These are phyloP conservation scores for Cynaeus angustus DNA, from an alignment of 2,888 invertebrate genomes.

Conservation along the genomic window DNA sequence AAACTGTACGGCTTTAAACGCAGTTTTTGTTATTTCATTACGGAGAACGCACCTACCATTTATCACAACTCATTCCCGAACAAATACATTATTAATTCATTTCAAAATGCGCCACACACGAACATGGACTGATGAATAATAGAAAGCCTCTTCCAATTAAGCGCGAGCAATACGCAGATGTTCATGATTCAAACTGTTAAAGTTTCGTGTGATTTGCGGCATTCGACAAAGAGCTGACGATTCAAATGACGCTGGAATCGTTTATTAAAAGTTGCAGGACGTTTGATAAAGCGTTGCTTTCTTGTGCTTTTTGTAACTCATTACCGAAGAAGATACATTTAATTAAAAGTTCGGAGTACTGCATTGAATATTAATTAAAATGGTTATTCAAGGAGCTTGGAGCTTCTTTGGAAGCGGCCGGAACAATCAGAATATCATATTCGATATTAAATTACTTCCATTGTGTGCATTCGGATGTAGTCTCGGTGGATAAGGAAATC, in stretches of 20 bases:
- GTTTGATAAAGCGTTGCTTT: conserved; percentile 38
- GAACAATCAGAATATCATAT: conserved; percentile 53
- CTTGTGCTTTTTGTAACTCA: conserved; percentile 54
- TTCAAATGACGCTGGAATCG: conserved; percentile 5
- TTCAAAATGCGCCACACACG: conserved; percentile 29
- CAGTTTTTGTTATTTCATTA: too few species aligned
- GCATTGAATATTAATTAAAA: conserved; percentile 64
- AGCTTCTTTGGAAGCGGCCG: conserved; percentile 36
- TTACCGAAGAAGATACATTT: conserved; percentile 60
- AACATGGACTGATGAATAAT: conserved; percentile 16
- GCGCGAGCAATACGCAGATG: conserved; percentile 20
- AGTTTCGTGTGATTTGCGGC: conserved; percentile 24
- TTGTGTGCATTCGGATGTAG: conserved; percentile 44
- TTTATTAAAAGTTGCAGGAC: conserved; percentile 16
- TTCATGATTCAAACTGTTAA: conserved; percentile 28
- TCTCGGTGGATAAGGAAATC: background rate
- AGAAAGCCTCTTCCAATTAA: conserved; percentile 32
- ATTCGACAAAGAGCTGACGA: conserved; percentile 5
- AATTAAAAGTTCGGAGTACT: conserved; percentile 61
- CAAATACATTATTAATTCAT: conserved; percentile 39
- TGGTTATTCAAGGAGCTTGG: conserved; percentile 54
- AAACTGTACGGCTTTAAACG: too few species aligned
- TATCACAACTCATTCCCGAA: conserved; percentile 31
- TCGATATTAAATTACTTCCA: conserved; percentile 52
- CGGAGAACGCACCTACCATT: conserved; percentile 7